Base-by-base conservation (phyloP, 2,797 vertebrate genomes). In the Cyclopterus lumpus region DNA sequence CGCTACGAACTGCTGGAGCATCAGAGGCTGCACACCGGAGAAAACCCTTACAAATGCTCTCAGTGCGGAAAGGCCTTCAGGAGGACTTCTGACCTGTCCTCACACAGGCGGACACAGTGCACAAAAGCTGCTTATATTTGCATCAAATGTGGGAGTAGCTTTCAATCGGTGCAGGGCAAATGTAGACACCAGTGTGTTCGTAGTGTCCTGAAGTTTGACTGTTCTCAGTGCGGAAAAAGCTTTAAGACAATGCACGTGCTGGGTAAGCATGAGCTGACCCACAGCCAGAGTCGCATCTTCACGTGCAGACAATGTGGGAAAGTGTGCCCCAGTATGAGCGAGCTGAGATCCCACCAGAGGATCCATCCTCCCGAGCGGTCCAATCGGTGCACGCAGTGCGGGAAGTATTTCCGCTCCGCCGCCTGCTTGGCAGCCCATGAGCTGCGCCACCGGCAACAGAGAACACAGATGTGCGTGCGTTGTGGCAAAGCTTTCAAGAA, bases 11-110 rank as follows among this genome's bases (percentile, higher is more conserved):
- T 91, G 14, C 49, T 87, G 36, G 86, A 90, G 67, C 87, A 90
- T 72, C 85, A 85, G 75, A 82, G 86, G 46, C 69, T 89, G 40
- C 90, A 92, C 81, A 90, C 89, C 0, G 88, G 88, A 53, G 90
- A 92, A 72, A 86, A 84, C 62, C 90, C 90, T 15, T 90, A 90
- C 73, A 88, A 89, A 74, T 92, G 89, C 68, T 88, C 90, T 22
- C 88, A 92, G 75, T 92, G 91, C 0, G 86, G 82, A 6, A 92
- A 91, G 64, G 79, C 84, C 30, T 92, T 90, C 20, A 76, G 84
- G 48, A 85, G 58, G 70, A 85, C 79, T n/a, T 83, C 88, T 5
- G 89, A 86, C 68, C 24, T 92, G 46, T 88, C 88, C 6, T 74
- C 73, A n/a, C 90, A 92, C 80, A 82, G 89, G 42, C 62, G 85